These are phyloP conservation scores for Rafetus swinhoei DNA, from an alignment of 2,113 vertebrate genomes.

Conservation along the genomic window DNA sequence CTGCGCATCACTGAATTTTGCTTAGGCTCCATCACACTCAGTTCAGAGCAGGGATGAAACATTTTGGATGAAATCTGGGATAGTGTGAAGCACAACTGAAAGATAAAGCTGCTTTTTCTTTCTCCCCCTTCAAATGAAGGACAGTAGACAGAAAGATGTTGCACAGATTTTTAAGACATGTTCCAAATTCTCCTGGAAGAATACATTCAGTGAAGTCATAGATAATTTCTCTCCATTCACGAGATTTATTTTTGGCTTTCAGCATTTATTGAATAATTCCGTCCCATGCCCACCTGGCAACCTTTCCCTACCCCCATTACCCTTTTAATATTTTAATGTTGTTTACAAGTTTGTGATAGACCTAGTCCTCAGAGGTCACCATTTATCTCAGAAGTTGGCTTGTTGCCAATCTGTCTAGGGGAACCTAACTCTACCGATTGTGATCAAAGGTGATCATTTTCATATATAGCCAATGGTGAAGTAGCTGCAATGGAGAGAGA, in stretches of 20 bases:
- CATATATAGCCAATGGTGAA: constrained; percentile 1
- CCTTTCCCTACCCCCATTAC: background rate
- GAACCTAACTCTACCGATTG: constrained; percentile 41
- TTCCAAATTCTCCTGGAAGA: background rate
- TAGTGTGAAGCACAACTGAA: background rate
- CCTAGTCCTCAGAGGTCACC: constrained; percentile 64
- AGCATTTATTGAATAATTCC: constrained; percentile 16
- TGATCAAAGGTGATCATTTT: constrained; percentile 52
- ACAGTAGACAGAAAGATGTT: background rate
- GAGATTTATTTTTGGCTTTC: constrained; percentile 16
- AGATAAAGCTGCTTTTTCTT: background rate
- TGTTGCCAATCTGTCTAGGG: constrained; percentile 38
- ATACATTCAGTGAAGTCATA: background rate
- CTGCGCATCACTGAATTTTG: background rate
- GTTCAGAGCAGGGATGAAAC: background rate
- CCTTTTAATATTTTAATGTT: constrained; percentile 60
- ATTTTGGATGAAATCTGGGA: background rate
- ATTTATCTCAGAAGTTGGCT: constrained; percentile 59
- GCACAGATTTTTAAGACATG: background rate
- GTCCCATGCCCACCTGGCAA: constrained; percentile 40
- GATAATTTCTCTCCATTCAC: background rate
- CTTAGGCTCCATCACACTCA: constrained; percentile 13
- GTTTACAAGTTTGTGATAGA: constrained; percentile 49
- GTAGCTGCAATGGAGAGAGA: background rate
- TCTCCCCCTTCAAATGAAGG: background rate